A percentile compares a stretch with the other conserved stretches of the same genome.
These are phyloP conservation scores for Galaxias olidus DNA, from an alignment of 2,797 vertebrate genomes.

Conservation along the genomic window DNA sequence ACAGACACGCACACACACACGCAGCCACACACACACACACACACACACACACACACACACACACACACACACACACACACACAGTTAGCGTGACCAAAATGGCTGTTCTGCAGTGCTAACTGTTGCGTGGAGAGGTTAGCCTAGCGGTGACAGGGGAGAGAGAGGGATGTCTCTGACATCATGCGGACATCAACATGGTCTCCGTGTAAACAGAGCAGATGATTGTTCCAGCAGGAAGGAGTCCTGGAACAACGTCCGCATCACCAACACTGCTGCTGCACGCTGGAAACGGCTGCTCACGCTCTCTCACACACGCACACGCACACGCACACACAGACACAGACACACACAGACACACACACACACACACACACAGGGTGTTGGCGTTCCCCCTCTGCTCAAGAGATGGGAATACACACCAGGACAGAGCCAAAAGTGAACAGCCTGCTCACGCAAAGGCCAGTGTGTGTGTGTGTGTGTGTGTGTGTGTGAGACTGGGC, in stretches of 20 bases:
- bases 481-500: not conserved
- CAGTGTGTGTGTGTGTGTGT: slow-evolving; percentile 8
- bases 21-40: too few species aligned
- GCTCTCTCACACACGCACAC: not conserved
- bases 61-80: slow-evolving; percentile 27
- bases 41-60: slow-evolving; percentile 37
- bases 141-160: slow-evolving; percentile 51
- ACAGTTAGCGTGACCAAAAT: not conserved
- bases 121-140: too few species aligned
- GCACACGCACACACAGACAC: slow-evolving; percentile 1
- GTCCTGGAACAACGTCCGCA: slow-evolving; percentile 53
- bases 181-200: too few species aligned
- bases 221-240: slow-evolving; percentile 70
- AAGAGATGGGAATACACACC: not conserved
- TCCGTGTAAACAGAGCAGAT: slow-evolving; percentile 55
- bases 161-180: too few species aligned
- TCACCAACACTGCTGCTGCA: slow-evolving; percentile 41
- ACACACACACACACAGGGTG: slow-evolving; percentile 1
- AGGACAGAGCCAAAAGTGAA: slow-evolving; percentile 7
- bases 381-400: not conserved
- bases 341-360: slow-evolving; percentile 27
- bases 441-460: slow-evolving; percentile 26
- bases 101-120: too few species aligned
- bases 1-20: too few species aligned
- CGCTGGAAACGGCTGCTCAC: slow-evolving; percentile 26